Percentiles rank a stretch among this genome's conserved stretches.
Conservation (phyloP, 2,113 vertebrate genomes). For the Pogonocichla stellata region DNA sequence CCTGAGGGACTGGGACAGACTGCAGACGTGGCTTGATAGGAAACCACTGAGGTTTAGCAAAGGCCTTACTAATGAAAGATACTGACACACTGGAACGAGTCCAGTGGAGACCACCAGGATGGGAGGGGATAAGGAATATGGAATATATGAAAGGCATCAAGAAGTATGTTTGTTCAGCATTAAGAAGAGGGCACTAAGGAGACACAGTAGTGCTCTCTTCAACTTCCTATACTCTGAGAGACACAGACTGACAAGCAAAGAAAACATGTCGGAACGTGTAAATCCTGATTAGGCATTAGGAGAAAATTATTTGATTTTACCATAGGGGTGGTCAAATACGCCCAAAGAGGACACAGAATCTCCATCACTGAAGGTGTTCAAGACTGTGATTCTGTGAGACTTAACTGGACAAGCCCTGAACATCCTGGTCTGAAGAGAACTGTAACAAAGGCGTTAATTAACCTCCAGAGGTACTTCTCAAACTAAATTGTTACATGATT, state of each 20-base stretch:
- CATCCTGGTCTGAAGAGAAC: neutral
- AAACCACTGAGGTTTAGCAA: neutral
- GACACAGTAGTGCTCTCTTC: neutral
- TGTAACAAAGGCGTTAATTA: neutral
- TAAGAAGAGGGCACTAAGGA: neutral
- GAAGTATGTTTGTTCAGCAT: neutral
- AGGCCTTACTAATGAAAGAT: neutral
- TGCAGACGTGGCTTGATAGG: neutral
- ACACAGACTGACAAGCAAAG: neutral
- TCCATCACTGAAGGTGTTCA: neutral
- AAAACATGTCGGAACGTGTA: neutral
- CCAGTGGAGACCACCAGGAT: neutral
- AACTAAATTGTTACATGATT: neutral
- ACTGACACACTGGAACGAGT: neutral
- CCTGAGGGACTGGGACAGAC: neutral
- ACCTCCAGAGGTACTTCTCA: neutral
- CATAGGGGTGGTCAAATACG: rapidly evolving
- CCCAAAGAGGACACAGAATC: neutral
- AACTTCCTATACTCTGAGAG: neutral
- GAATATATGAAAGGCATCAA: neutral
- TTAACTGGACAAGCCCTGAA: neutral
- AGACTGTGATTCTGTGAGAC: neutral
- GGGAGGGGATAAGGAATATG: neutral
- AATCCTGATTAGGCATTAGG: neutral
- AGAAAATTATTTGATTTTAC: neutral